Conservation (phyloP, 2,113 vertebrate species). For the Poicephalus gulielmi region DNA sequence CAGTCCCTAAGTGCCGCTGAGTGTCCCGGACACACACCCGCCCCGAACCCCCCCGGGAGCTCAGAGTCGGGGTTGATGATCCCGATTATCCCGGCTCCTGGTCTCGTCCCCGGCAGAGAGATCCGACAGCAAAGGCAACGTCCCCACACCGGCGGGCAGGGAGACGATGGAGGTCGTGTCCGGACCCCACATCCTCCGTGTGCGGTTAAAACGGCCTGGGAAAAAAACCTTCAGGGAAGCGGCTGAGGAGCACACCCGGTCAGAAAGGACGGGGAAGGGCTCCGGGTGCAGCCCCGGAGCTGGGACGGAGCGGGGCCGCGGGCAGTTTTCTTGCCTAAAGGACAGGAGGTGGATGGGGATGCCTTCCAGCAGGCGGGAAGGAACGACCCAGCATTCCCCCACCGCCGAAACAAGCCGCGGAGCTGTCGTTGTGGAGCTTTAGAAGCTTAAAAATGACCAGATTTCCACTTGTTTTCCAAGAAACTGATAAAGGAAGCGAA, state of each 20-base stretch:
- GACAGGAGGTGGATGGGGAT: rapidly evolving
- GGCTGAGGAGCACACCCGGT: neutral
- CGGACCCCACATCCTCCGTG: neutral
- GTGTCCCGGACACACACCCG: neutral
- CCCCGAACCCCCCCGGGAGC: too few species aligned
- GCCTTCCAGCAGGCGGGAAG: neutral
- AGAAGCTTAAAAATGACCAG: rapidly evolving
- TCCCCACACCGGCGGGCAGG: too few species aligned
- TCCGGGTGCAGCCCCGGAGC: neutral
- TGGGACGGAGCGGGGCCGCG: rapidly evolving
- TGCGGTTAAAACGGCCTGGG: rapidly evolving
- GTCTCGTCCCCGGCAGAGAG: rapidly evolving
- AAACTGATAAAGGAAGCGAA: neutral
- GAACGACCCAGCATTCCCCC: neutral
- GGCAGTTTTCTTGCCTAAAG: neutral
- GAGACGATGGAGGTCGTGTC: neutral
- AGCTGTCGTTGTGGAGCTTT: rapidly evolving
- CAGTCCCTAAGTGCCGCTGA: rapidly evolving
- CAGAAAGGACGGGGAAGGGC: neutral
- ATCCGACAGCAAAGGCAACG: neutral
- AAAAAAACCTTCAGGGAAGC: neutral
- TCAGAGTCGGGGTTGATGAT: neutral
- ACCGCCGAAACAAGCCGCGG: neutral
- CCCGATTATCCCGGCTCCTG: neutral
- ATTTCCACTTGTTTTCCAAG: neutral